phyloP scores from a whole-genome alignment of 2,888 invertebrate genomes.

The Acrocyrtus sp. region DNA sequence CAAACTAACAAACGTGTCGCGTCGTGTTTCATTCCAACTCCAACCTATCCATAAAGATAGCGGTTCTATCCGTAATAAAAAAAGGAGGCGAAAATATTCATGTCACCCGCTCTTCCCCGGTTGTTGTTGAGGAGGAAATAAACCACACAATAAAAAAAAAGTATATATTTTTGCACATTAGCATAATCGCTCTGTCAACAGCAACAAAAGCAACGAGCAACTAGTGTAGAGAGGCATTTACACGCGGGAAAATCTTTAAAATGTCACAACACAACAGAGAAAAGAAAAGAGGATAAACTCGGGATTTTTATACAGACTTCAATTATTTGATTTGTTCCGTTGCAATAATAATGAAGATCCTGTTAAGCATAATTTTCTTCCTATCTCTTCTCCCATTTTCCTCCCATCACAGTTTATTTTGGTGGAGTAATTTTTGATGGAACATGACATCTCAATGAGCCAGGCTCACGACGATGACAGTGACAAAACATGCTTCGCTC shows the following conservation, averaged over 20 bases:
- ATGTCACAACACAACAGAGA: neutral
- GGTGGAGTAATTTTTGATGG: constrained; percentile 15
- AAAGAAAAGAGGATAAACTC: constrained; percentile 15
- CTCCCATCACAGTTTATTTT: constrained; percentile 13
- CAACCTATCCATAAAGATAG: constrained; percentile 36
- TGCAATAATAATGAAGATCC: constrained; percentile 43
- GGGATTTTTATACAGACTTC: neutral
- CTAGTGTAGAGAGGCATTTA: too few species aligned
- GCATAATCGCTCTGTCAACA: constrained; percentile 34
- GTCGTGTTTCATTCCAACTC: constrained; percentile 2
- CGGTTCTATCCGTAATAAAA: constrained; percentile 39
- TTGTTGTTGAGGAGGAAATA: neutral
- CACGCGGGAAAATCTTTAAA: too few species aligned
- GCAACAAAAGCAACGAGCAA: too few species aligned
- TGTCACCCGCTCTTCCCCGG: constrained; percentile 19
- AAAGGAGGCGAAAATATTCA: constrained; percentile 33
- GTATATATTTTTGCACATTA: constrained; percentile 40
- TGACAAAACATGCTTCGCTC: neutral
- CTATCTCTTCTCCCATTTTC: constrained; percentile 4
- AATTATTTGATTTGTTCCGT: constrained; percentile 21
- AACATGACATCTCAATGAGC: constrained; percentile 42
- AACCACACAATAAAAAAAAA: constrained; percentile 10
- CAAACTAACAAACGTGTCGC: too few species aligned
- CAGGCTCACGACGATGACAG: constrained; percentile 19
- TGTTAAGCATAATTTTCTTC: constrained; percentile 39